Evolutionary conservation across 2,888 invertebrate genomes (phyloP).

Genomic region (Tetanocera ferruginea): DNA sequence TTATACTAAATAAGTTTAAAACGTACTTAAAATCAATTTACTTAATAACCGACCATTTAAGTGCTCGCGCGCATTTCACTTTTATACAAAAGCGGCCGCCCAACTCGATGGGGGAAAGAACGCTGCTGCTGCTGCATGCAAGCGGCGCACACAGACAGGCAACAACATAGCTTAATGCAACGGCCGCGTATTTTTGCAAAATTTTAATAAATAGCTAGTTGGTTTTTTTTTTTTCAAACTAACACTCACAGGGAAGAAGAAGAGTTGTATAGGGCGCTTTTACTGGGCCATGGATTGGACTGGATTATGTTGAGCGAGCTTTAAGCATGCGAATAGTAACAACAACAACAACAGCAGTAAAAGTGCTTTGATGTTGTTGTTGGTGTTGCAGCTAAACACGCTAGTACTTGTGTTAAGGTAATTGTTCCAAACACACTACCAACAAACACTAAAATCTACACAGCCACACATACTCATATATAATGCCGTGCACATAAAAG

Average conservation of each 20-base stretch:
- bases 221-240: background rate
- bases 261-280: background rate
- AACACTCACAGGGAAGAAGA: background rate
- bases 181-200: background rate
- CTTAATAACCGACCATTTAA: conserved; percentile 70
- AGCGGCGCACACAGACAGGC: background rate
- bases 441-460: background rate
- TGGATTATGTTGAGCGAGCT: conserved; percentile 30
- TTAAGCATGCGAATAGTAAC: conserved; percentile 49
- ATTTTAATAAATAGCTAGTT: background rate
- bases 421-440: conserved; percentile 8
- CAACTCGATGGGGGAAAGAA: conserved; percentile 5
- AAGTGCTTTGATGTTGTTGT: conserved; percentile 45
- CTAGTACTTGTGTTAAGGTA: conserved; percentile 24
- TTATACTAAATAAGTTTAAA: conserved; percentile 60
- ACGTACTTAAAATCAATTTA: conserved; percentile 70
- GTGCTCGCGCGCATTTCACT: conserved; percentile 55
- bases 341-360: conserved; percentile 41
- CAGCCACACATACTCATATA: background rate
- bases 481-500: background rate
- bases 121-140: background rate
- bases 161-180: background rate
- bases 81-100: conserved; percentile 53
- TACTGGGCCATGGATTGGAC: background rate
- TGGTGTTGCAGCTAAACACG: conserved; percentile 32